Base-by-base conservation (phyloP, 2,113 vertebrate species). In the Hippocampus barbouri region DNA sequence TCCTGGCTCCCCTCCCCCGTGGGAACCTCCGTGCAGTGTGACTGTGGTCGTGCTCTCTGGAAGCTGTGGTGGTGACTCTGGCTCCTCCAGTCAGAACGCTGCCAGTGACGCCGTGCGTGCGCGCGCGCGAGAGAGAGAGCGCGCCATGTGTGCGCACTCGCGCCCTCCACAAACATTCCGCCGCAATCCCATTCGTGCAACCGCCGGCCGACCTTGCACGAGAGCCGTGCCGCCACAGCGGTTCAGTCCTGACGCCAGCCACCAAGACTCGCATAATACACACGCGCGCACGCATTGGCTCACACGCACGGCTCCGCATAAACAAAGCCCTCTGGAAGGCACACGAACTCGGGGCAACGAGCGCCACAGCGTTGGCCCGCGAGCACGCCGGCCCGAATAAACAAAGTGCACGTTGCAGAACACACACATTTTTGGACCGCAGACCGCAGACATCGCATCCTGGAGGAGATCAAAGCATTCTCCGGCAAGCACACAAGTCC, bases 41-140 rank as follows among this genome's bases (percentile, higher is more conserved):
- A 89, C 89, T 92, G 90, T 87, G 90, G 91, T 89, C 78, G 86
- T 89, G 83, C 87, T 90, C 89, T 88, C 89, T 92, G 91, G 91
- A 93, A 91, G 91, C 87, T 90, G 90, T 77, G 91, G 91, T 89
- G 81, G 83, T 81, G 84, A 83, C 84, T 79, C 79, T 88, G 91
- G 78, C 81, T 91, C 86, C 83, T 79, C 82, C 54, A 27, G 76
- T 86, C 74, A 77, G 81, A 87, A 86, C 82, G 7, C 64, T 66
- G 64, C 64, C 64, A 66, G 64, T 16, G 23, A 27, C 7, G 18
- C 41, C 47, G 21, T 25, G 63, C 25, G n/a, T 91, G 87, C 85
- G 82, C 73, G 75, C 80, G 57, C 68, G 72, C 71, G 45, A 75
- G 79, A 21, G 62, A 77, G 72, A 72, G 65, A 64, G 73, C 73